Evolutionary conservation across 2,797 vertebrate genomes (phyloP).

Genomic region (Synaphobranchus kaupii): DNA sequence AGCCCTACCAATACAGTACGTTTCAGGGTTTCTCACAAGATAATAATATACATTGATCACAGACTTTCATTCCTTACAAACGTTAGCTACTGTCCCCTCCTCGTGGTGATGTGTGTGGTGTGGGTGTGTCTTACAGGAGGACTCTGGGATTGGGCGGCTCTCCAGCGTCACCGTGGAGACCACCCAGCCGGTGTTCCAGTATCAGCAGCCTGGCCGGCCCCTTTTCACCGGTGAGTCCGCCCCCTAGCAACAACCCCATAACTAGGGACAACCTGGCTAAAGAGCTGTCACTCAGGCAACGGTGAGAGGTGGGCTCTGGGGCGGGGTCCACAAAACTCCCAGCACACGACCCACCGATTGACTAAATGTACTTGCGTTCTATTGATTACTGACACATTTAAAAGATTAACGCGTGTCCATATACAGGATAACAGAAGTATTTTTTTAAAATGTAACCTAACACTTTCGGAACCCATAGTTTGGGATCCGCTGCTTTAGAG

Average conservation of each 20-base stretch:
- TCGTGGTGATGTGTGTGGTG: not conserved
- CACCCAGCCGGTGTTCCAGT: constrained; percentile 93
- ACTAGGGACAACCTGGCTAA: too few species aligned
- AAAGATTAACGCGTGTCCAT: not conserved
- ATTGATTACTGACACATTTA: not conserved
- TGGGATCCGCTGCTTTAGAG: too few species aligned
- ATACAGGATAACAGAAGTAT: too few species aligned
- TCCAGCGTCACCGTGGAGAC: constrained; percentile 80
- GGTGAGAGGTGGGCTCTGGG: too few species aligned
- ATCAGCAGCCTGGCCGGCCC: constrained; percentile 89
- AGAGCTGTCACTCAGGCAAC: not conserved
- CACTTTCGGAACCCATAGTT: too few species aligned
- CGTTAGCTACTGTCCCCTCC: too few species aligned
- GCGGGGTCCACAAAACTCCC: too few species aligned
- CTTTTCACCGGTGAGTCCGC: constrained; percentile 80
- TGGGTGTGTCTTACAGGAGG: constrained; percentile 69
- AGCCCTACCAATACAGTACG: too few species aligned
- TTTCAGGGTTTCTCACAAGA: too few species aligned
- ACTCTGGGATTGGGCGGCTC: constrained; percentile 75
- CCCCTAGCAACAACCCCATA: not conserved
- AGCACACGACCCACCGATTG: not conserved
- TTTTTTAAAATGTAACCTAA: too few species aligned
- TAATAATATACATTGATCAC: too few species aligned
- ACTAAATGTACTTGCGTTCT: not conserved
- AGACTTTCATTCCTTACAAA: too few species aligned